Evolutionary conservation across 1,140 invertebrate genomes (phyloP), one percentile per base, ranked within the genome.

Genomic region (Drosophila takahashii): DNA sequence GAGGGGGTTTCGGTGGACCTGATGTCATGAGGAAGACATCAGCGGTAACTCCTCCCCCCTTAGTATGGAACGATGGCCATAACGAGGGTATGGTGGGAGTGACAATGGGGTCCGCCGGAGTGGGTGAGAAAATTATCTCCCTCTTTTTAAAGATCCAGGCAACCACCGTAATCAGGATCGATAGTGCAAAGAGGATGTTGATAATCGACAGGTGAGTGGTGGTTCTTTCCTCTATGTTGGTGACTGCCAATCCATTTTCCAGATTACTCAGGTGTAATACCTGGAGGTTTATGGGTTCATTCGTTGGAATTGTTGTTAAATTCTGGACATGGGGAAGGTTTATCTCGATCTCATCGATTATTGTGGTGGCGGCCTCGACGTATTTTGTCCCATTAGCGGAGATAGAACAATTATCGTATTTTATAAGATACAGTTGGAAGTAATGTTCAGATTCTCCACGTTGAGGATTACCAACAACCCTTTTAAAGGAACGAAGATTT

Each of bases 61-160:
- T 11, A 37, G 36, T 37, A 11, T 10, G 39, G 37, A 54, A 22
- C 11, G 36, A 54, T 10, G 52, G 52, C 52, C 52, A 54, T 39
- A 54, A 36, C 22, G 52, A 22, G 3, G 22, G 22, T 22, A 22
- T 22, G 3, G 22, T 22, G 22, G 22, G 22, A 54, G 5, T 22
- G 52, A 52, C 50, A 54, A 37, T 37, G 36, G 36, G 36, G 36
- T 37, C 36, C 11, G 11, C 36, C 9, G 36, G 36, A 11, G 36
- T 13, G 11, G 36, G 36, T 37, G 36, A 37, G 11, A 37, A 37
- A 37, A 37, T 37, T 37, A 37, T 37, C 36, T 37, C 9, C 11
- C 13, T 37, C 11, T 10, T 37, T 10, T 37, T 37, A 13, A 37
- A 37, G 36, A 37, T 41, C 37, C 37, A 41, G n/a, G 37, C 37